Conservation (phyloP, 2,888 invertebrate species). For the Philereme transversata region DNA sequence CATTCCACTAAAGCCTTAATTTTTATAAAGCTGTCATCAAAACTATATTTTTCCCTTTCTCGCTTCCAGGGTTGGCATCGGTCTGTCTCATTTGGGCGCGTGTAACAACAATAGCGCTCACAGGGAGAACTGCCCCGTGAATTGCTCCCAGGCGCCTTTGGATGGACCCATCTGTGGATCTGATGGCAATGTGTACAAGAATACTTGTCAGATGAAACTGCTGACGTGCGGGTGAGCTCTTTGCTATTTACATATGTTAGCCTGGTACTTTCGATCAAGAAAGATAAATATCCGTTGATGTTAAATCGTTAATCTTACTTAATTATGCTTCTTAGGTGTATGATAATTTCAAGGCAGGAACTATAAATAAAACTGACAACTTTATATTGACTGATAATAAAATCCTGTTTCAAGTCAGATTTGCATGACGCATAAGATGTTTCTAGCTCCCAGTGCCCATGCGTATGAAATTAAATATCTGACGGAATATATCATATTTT, state of each 20-base stretch:
- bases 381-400: no score
- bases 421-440: no score
- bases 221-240: conserved; percentile 91
- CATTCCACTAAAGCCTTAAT: conserved; percentile 2
- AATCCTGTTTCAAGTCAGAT: no score
- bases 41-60: conserved; percentile 12
- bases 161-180: conserved; percentile 97
- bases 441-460: no score
- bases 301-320: conserved; percentile 1
- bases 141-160: conserved; percentile 92
- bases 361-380: background rate
- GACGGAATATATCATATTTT: no score
- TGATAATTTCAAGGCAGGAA: background rate
- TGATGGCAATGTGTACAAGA: conserved; percentile 96
- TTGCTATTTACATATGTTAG: conserved; percentile 22
- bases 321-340: background rate
- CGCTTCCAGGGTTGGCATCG: conserved; percentile 88
- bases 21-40: background rate
- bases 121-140: conserved; percentile 94
- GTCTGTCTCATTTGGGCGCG: conserved; percentile 93
- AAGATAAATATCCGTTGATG: background rate
- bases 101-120: conserved; percentile 91
- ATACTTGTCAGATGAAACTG: conserved; percentile 96
- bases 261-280: conserved; percentile 9
- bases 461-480: no score